Base-by-base conservation (phyloP, 1,140 invertebrate genomes). In the Ostrea denselamellosa region DNA sequence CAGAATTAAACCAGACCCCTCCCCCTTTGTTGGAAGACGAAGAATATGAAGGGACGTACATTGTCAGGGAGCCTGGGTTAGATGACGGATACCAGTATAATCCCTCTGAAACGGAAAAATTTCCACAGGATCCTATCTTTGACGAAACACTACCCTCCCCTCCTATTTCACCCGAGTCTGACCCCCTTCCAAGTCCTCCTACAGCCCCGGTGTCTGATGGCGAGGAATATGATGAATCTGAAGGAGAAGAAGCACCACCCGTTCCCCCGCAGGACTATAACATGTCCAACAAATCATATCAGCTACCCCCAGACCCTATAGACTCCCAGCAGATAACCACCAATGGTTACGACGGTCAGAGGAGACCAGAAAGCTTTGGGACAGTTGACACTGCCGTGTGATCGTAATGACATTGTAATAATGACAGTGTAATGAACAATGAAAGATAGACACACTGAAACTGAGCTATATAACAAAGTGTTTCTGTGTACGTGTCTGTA, bases 271-370 rank as follows among this genome's bases (percentile, higher is more conserved):
- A 71, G 9, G 68, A 71, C 28, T 71, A 71, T 71, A 71, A 71
- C 68, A 71, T 71, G 68, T 25, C 68, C 22, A 34, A 34, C 28
- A 71, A 71, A 71, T 34, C 68, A 71, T 71, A 71, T 71, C 68
- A 71, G 12, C 10, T 71, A 22, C 9, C 68, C 8, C 12, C 68
- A 14, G 68, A 71, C 12, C 28, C 68, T 25, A 25, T 28, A 10
- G 68, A 71, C n/a, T 71, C 68, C 68, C 68, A 71, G 14, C 68
- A n/a, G 22, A 71, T 71, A 71, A 71, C 68, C 25, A 71, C 22
- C 68, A 71, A 71, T 34, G 68, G 68, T 8, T 71, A 34, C 22
- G 12, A 10, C 68, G 68, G 25, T 8, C 68, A 71, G 25, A 25
- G 68, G 25, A n/a, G 68, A 25, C 68, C 68, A 8, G 68, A 44